phyloP scores from a whole-genome alignment of 2,888 invertebrate genomes.

The Atherix ibis region DNA sequence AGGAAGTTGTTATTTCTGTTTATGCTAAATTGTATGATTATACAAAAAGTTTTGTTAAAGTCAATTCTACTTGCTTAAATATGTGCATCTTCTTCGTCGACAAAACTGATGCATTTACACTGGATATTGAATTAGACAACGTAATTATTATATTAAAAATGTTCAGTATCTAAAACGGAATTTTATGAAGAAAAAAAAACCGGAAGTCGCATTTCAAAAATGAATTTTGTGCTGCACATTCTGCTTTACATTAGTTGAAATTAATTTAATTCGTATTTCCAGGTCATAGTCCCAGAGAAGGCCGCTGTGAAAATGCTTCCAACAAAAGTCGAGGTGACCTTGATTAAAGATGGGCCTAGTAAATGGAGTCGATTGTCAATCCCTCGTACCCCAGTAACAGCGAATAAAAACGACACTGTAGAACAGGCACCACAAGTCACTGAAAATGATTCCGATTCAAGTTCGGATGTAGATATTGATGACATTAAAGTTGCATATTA shows the following conservation, averaged over 20 bases:
- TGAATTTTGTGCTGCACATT: background rate
- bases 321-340: constrained; percentile 82
- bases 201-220: constrained; percentile 18
- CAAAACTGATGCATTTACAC: constrained; percentile 53
- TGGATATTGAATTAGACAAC: constrained; percentile 67
- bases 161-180: too few relatives aligned
- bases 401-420: constrained; percentile 5
- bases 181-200: too few relatives aligned
- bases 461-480: constrained; percentile 54
- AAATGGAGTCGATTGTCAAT: constrained; percentile 66
- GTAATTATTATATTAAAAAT: constrained; percentile 46
- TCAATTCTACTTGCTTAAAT: constrained; percentile 69
- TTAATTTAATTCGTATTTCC: too few relatives aligned
- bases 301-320: constrained; percentile 65
- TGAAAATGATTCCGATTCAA: constrained; percentile 30
- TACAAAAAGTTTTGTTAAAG: constrained; percentile 51
- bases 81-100: constrained; percentile 63
- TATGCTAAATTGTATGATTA: constrained; percentile 87
- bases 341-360: constrained; percentile 73
- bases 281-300: constrained; percentile 61
- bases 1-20: constrained; percentile 68
- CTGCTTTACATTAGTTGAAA: too few relatives aligned
- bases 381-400: constrained; percentile 27
- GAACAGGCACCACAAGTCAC: constrained; percentile 4
- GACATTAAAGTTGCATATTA: constrained; percentile 38